Conservation (phyloP, 2,888 invertebrate species). For the Perdita meconis region DNA sequence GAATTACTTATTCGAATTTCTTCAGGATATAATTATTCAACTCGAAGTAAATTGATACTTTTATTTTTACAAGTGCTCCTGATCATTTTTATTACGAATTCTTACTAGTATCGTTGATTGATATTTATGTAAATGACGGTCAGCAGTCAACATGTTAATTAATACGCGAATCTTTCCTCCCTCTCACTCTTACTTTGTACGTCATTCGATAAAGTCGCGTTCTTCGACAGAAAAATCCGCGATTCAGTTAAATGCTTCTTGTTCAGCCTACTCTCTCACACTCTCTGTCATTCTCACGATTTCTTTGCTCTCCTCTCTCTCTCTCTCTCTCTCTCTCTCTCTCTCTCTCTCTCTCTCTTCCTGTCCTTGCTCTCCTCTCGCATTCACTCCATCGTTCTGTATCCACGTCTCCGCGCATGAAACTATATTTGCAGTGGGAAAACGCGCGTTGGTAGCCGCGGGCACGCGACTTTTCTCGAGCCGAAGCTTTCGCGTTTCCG, state of each 20-base stretch:
- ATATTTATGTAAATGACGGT: too few species aligned
- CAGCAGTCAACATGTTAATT: too few species aligned
- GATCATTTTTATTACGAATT: too few species aligned
- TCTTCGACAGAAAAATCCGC: conserved; percentile 55
- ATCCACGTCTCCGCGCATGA: conserved; percentile 36
- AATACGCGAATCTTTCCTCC: conserved; percentile 61
- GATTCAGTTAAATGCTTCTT: conserved; percentile 51
- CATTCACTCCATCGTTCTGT: conserved; percentile 22
- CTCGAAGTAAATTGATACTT: too few species aligned
- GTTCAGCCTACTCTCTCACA: conserved; percentile 4
- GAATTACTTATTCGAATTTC: too few species aligned
- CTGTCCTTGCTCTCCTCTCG: conserved; percentile 5
- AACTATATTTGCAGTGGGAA: conserved; percentile 44
- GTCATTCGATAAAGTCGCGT: conserved; percentile 71
- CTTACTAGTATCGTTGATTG: too few species aligned
- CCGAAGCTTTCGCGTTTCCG: background rate
- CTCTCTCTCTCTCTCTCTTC: conserved; percentile 17
- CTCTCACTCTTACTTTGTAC: conserved; percentile 70
- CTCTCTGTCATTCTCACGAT: conserved; percentile 1
- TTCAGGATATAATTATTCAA: too few species aligned
- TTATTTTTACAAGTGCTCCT: too few species aligned
- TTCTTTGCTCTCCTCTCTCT: background rate
- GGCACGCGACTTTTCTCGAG: conserved; percentile 11
- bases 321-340: conserved; percentile 20
- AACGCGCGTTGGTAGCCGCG: conserved; percentile 29